A percentile compares a stretch with the other conserved stretches of the same genome.
Evolutionary conservation across 2,113 vertebrate species (phyloP).

Genomic region (Pterocles burchelli): DNA sequence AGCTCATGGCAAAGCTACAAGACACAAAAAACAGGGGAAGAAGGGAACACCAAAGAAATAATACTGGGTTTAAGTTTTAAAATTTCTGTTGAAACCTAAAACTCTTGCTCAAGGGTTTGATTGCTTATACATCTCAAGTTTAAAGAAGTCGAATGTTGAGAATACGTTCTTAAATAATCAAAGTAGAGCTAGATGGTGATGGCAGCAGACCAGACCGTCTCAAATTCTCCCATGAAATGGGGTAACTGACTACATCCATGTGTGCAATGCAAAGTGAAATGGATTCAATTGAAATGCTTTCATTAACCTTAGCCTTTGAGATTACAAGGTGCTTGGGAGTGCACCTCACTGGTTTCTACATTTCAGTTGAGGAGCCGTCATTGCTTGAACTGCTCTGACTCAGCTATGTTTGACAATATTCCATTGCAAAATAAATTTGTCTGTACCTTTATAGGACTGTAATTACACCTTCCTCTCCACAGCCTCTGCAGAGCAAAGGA

Average conservation of each 20-base stretch:
- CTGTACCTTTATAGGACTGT: background rate
- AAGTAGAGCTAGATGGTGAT: background rate
- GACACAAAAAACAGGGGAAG: background rate
- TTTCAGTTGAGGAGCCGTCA: background rate
- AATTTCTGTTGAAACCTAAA: background rate
- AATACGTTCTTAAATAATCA: background rate
- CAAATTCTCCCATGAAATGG: background rate
- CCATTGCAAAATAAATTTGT: background rate
- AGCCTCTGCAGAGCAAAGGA: background rate
- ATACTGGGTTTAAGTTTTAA: background rate
- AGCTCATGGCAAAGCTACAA: conserved; percentile 56
- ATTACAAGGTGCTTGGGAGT: background rate
- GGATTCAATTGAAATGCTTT: background rate
- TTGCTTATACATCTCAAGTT: background rate
- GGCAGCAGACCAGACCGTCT: background rate
- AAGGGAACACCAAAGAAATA: background rate
- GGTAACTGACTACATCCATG: background rate
- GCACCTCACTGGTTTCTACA: background rate
- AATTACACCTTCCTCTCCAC: background rate
- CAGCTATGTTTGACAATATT: background rate
- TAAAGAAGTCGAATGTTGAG: background rate
- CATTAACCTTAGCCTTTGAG: background rate
- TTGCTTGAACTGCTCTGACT: background rate
- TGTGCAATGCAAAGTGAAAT: background rate
- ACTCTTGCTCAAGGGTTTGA: background rate